phyloP scores from a whole-genome alignment of 2,113 vertebrate species.

The Chunga burmeisteri region DNA sequence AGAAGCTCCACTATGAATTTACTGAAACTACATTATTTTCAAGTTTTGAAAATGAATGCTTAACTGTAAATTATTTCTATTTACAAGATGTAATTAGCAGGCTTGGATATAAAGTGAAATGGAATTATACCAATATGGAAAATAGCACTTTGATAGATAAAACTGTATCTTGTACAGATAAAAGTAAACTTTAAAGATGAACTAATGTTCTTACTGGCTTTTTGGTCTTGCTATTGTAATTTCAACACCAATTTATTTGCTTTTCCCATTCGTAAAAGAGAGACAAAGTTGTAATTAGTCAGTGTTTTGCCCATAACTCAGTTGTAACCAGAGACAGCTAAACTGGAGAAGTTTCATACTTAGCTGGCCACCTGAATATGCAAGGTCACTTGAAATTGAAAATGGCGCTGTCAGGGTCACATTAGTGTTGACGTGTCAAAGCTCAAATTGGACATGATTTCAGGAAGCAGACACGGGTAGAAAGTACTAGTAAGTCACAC shows the following conservation, averaged over 20 bases:
- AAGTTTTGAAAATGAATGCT: conserved; percentile 1
- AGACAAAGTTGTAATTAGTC: not conserved
- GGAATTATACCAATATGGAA: not conserved
- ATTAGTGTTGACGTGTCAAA: not conserved
- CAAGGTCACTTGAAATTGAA: not conserved
- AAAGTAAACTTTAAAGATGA: conserved; percentile 12
- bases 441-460: not conserved
- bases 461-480: not conserved
- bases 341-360: not conserved
- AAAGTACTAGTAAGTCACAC: not conserved
- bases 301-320: not conserved
- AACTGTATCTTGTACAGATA: not conserved
- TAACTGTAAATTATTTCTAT: conserved; percentile 16
- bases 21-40: not conserved
- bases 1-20: not conserved
- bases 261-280: not conserved
- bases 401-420: not conserved
- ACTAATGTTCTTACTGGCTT: not conserved
- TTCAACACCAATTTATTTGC: not conserved
- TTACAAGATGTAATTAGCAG: conserved; percentile 38
- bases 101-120: conserved; percentile 20
- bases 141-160: conserved; percentile 1
- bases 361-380: not conserved
- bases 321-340: not conserved
- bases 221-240: not conserved